Conservation (phyloP, 30 jellyfish, hydroid and myxozoan genomes). For the Pelagia noctiluca region DNA sequence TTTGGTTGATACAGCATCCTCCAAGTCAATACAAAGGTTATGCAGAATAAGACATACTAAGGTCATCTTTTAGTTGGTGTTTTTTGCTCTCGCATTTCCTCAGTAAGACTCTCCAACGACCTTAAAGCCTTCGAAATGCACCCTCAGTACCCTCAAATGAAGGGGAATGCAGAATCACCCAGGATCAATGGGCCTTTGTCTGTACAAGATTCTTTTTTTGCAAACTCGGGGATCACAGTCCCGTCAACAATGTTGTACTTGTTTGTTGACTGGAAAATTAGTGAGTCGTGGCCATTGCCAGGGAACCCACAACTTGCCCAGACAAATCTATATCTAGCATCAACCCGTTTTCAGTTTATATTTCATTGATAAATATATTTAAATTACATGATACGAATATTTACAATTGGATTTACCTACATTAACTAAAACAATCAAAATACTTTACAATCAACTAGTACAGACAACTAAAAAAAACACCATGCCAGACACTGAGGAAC, state of each 20-base stretch:
- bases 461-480: no score
- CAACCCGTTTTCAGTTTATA: background rate
- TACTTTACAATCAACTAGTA: no score
- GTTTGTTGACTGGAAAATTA: constrained; percentile 2
- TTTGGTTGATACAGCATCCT: no score
- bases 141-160: background rate
- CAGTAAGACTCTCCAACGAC: background rate
- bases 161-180: constrained; percentile 36
- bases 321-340: constrained; percentile 32
- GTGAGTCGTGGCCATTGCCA: constrained; percentile 47
- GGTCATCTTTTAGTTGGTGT: background rate
- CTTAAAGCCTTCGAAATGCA: background rate
- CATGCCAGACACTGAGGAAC: no score
- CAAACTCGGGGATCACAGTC: no score
- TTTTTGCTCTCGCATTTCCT: constrained; percentile 12
- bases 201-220: background rate
- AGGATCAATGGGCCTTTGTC: constrained; percentile 13
- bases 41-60: constrained; percentile 5
- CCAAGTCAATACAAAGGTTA: constrained; percentile 8
- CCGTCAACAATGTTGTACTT: no score
- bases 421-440: no score
- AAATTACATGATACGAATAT: no score
- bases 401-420: no score
- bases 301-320: constrained; percentile 43
- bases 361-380: no score